phyloP scores from a whole-genome alignment of 2,888 invertebrate genomes.

The Acleris literana region DNA sequence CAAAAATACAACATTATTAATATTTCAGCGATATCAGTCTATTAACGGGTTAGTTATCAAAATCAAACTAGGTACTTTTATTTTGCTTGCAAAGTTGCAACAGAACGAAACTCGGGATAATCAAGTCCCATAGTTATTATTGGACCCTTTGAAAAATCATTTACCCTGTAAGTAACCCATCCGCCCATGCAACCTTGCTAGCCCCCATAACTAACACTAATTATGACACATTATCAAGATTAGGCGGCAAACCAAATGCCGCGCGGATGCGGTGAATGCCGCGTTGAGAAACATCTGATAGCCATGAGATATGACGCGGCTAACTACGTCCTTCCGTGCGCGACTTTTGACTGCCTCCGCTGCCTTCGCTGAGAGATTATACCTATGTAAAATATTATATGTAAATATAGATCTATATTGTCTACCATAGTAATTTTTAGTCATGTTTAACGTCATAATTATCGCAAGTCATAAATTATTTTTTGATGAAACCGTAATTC shows the following conservation, averaged over 20 bases:
- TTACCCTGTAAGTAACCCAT: too few relatives aligned
- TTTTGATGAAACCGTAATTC: too few relatives aligned
- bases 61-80: too few relatives aligned
- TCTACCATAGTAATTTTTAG: too few relatives aligned
- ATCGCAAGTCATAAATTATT: too few relatives aligned
- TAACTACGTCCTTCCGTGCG: constrained; percentile 72
- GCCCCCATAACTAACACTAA: constrained; percentile 34
- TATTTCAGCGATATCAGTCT: neutral
- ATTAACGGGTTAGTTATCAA: too few relatives aligned
- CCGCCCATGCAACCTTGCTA: constrained; percentile 14
- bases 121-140: too few relatives aligned
- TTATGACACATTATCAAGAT: constrained; percentile 38
- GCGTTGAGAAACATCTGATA: constrained; percentile 61
- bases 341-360: constrained; percentile 60
- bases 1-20: too few relatives aligned
- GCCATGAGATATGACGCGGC: constrained; percentile 67
- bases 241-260: constrained; percentile 33
- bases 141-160: neutral
- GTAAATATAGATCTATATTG: too few relatives aligned
- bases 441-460: too few relatives aligned
- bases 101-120: too few relatives aligned
- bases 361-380: neutral
- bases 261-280: constrained; percentile 55
- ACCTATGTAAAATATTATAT: neutral
- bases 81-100: too few relatives aligned